Conservation (phyloP, 2,797 vertebrate species). For the Cygnus olor region DNA sequence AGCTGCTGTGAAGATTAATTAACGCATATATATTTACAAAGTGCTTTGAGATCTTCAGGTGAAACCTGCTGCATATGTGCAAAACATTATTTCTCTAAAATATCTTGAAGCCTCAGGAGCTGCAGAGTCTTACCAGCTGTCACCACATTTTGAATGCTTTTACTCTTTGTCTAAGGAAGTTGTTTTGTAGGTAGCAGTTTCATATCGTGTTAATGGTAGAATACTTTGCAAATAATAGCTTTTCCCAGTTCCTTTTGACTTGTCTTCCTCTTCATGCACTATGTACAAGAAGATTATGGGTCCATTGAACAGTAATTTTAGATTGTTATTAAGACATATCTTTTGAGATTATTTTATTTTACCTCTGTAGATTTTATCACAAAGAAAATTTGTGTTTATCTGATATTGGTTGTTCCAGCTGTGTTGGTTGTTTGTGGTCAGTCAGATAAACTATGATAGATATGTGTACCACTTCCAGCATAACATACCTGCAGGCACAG, state of each 20-base stretch:
- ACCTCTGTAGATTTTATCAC: not conserved
- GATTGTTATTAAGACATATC: not conserved
- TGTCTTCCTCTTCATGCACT: not conserved
- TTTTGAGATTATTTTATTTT: not conserved
- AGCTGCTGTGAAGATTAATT: conserved; percentile 65
- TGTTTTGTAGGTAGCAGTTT: not conserved
- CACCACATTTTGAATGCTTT: not conserved
- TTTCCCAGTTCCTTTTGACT: not conserved
- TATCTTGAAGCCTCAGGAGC: not conserved
- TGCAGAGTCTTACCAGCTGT: not conserved
- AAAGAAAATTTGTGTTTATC: not conserved
- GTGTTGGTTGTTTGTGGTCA: not conserved
- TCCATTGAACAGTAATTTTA: not conserved
- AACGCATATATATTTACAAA: conserved; percentile 66
- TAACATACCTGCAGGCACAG: not conserved
- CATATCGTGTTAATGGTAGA: not conserved
- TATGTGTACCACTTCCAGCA: not conserved
- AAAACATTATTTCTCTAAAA: conserved; percentile 41
- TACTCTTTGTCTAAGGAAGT: not conserved
- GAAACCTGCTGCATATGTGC: conserved; percentile 37
- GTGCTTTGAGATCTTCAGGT: conserved; percentile 57
- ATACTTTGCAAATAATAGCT: not conserved
- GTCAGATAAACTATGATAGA: not conserved
- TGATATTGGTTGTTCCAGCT: not conserved
- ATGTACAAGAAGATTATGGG: not conserved